Evolutionary conservation across 2,888 invertebrate species (phyloP).

Genomic region (Unio delphinus): DNA sequence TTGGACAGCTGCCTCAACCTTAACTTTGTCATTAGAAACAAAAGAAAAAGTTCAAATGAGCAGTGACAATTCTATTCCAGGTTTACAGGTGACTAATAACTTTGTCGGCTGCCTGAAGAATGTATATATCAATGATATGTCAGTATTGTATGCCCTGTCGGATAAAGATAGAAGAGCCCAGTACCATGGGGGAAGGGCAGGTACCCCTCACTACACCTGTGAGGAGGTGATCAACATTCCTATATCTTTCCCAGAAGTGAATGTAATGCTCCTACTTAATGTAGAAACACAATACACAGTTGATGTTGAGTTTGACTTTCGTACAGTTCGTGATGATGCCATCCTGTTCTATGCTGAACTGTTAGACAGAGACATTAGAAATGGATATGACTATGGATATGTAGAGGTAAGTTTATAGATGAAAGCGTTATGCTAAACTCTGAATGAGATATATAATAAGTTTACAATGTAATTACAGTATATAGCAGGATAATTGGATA

Average conservation of each 20-base stretch:
- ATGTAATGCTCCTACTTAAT: constrained; percentile 41
- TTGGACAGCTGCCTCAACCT: no score
- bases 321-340: constrained; percentile 51
- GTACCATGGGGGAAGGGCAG: constrained; percentile 47
- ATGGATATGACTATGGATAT: constrained; percentile 48
- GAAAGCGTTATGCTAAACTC: no score
- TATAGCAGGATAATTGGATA: no score
- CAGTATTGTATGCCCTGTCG: constrained; percentile 86
- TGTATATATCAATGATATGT: constrained; percentile 93
- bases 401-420: constrained; percentile 49
- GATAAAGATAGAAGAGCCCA: constrained; percentile 23
- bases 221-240: constrained; percentile 56
- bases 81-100: constrained; percentile 86
- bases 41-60: neutral
- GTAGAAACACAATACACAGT: constrained; percentile 35
- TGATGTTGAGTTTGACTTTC: constrained; percentile 56
- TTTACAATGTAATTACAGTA: no score
- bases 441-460: no score
- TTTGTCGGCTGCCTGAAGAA: constrained; percentile 92
- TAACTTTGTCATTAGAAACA: neutral
- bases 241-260: constrained; percentile 56
- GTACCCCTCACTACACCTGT: constrained; percentile 46
- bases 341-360: constrained; percentile 53
- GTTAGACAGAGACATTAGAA: constrained; percentile 34
- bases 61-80: constrained; percentile 54